phyloP scores from a whole-genome alignment of 1,140 invertebrate genomes.

The Fragariocoptes setiger region DNA sequence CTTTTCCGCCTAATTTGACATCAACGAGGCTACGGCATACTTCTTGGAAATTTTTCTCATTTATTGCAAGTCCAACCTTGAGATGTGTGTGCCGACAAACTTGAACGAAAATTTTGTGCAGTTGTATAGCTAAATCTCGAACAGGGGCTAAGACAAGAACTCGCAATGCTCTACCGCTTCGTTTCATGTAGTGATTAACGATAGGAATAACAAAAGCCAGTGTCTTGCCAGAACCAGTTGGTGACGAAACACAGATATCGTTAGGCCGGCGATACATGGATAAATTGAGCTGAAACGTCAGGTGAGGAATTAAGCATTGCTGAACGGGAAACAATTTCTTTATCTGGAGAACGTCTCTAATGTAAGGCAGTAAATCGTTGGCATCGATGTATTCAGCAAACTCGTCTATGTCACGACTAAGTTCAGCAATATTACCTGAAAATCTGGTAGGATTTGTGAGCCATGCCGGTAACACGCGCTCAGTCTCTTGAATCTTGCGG shows the following conservation, averaged over 20 bases:
- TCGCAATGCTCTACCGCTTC: conserved; percentile 26
- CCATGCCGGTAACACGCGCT: conserved; percentile 51
- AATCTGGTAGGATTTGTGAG: conserved; percentile 41
- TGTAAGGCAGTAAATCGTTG: conserved; percentile 24
- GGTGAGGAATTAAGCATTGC: conserved; percentile 40
- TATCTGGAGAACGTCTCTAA: conserved; percentile 33
- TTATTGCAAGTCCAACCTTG: conserved; percentile 35
- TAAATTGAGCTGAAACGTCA: conserved; percentile 28
- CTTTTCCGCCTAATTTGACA: no score
- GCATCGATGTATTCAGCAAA: conserved; percentile 25
- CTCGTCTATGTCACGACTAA: conserved; percentile 24
- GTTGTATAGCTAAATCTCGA: conserved; percentile 58
- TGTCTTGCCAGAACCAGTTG: conserved; percentile 92
- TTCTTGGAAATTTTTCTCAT: conserved; percentile 30
- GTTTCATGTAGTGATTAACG: conserved; percentile 27
- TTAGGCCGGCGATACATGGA: conserved; percentile 27
- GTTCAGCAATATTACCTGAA: conserved; percentile 29
- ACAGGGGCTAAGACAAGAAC: conserved; percentile 68
- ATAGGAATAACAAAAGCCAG: conserved; percentile 71
- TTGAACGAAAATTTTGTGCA: conserved; percentile 30
- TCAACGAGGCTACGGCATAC: conserved; percentile 39
- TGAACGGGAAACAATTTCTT: conserved; percentile 59
- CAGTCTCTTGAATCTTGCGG: not conserved
- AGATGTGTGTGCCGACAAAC: conserved; percentile 36
- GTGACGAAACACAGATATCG: conserved; percentile 83